Percentiles rank a stretch among this genome's conserved stretches.
Evolutionary conservation across 2,113 vertebrate species (phyloP).

Genomic region (Rhagologus leucostigma): DNA sequence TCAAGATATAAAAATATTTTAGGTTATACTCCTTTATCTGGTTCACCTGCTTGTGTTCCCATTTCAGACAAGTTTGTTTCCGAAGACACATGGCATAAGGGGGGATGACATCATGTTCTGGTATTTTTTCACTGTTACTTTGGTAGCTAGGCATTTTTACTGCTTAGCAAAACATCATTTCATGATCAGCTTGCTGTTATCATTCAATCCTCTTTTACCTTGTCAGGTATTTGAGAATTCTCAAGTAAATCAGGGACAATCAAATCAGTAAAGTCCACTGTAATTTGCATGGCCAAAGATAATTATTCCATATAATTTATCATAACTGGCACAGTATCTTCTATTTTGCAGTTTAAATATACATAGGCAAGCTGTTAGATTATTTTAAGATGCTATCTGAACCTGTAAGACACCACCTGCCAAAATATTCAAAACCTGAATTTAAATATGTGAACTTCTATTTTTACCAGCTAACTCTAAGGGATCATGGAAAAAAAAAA

Average conservation of each 20-base stretch:
- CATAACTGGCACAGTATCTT: not conserved
- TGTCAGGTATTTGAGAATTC: not conserved
- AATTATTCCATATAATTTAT: not conserved
- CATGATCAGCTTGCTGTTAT: not conserved
- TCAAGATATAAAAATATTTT: not conserved
- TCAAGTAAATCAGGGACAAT: not conserved
- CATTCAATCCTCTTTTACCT: not conserved
- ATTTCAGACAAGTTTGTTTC: not conserved
- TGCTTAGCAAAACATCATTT: not conserved
- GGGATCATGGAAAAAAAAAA: not conserved
- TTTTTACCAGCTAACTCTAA: not conserved
- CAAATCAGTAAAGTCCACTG: not conserved
- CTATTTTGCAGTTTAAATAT: not conserved
- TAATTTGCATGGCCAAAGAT: not conserved
- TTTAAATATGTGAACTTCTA: not conserved
- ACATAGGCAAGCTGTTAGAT: not conserved
- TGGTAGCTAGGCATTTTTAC: not conserved
- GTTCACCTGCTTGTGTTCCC: not conserved
- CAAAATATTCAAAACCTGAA: not conserved
- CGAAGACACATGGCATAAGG: not conserved
- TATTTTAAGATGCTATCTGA: slow-evolving; percentile 12
- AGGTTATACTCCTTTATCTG: not conserved
- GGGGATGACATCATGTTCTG: not conserved
- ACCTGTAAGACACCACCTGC: not conserved
- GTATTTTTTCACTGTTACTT: not conserved